Evolutionary conservation across 1,140 invertebrate species (phyloP).

Genomic region (Diabrotica undecimpunctata): DNA sequence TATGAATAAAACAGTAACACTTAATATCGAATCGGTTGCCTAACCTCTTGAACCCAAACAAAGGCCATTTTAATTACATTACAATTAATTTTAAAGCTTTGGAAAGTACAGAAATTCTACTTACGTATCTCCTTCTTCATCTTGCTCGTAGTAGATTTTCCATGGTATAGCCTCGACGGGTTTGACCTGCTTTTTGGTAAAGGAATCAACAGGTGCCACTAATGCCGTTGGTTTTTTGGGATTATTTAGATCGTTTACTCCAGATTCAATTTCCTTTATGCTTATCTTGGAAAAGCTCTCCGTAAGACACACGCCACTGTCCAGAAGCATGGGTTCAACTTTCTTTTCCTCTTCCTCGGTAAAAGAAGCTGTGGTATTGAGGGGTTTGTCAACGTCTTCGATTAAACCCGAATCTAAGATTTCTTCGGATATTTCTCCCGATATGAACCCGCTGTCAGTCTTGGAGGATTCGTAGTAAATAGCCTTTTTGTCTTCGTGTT

Average conservation of each 20-base stretch:
- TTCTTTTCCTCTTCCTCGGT: conserved; percentile 33
- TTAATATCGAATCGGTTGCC: neutral
- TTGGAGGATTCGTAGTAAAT: conserved; percentile 35
- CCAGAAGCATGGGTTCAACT: conserved; percentile 24
- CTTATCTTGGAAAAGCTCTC: conserved; percentile 53
- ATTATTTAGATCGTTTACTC: conserved; percentile 40
- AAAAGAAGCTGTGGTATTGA: neutral
- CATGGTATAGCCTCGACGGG: conserved; percentile 44
- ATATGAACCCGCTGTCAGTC: conserved; percentile 55
- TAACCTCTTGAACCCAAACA: conserved; percentile 7
- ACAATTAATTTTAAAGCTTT: conserved; percentile 21
- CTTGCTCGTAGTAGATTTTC: conserved; percentile 59
- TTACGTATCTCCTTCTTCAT: conserved; percentile 72
- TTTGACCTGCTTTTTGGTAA: conserved; percentile 18
- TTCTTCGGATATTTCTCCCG: conserved; percentile 45
- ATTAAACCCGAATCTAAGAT: neutral
- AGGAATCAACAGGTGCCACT: conserved; percentile 29
- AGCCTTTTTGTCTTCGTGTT: conserved; percentile 29
- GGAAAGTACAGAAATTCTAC: conserved; percentile 42
- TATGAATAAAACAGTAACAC: neutral
- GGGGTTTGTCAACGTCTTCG: neutral
- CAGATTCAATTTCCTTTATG: conserved; percentile 43
- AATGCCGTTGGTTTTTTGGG: conserved; percentile 28
- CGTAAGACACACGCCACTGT: conserved; percentile 49
- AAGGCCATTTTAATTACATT: conserved; percentile 16